Evolutionary conservation across 2,113 vertebrate species (phyloP), one percentile per base, ranked within the genome.

Genomic region (Myotis brandtii): DNA sequence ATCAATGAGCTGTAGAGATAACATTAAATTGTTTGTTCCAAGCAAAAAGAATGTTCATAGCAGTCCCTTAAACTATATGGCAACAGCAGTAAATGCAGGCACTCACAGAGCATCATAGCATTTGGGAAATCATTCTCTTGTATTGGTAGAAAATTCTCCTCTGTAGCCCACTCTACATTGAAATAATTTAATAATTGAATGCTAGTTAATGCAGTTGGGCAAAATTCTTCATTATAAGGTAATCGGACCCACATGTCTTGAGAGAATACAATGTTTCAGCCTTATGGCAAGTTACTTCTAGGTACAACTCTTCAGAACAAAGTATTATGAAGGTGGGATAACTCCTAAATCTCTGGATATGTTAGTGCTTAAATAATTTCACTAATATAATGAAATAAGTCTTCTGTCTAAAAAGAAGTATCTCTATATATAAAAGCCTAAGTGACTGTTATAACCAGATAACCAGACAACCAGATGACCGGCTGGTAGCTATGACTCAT

Each of bases 171-270:
- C 87, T 56, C 54, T 67, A 43, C 96, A 96, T 95, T 90, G 94
- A 72, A 96, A 66, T 97, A 95, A 96, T 98, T 98, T 98, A 96
- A 95, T 92, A 95, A 96, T 95, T 46, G 87, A 97, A 91, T 98
- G 48, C 46, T 95, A 66, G 93, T 97, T 96, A 97, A 83, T 59
- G 30, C 95, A 83, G 92, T 90, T 97, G 95, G 62, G 16, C 6
- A 95, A 96, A 96, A 96, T 67, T 95, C 70, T 97, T 96, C 85
- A 95, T 93, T 93, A 73, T 91, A 81, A 93, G 20, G 34, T 91
- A 91, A 85, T 92, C 84, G 94, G 93, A 97, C 73, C 75, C 94
- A 59, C 56, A 81, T 73, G 90, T 85, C 85, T 91, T 92, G 37
- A 76, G 46, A 96, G 66, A 95, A 66, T 75, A 50, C 94, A 95